These are phyloP conservation scores for Cyphomyrmex costatus DNA, from an alignment of 1,140 invertebrate species.

Conservation along the genomic window DNA sequence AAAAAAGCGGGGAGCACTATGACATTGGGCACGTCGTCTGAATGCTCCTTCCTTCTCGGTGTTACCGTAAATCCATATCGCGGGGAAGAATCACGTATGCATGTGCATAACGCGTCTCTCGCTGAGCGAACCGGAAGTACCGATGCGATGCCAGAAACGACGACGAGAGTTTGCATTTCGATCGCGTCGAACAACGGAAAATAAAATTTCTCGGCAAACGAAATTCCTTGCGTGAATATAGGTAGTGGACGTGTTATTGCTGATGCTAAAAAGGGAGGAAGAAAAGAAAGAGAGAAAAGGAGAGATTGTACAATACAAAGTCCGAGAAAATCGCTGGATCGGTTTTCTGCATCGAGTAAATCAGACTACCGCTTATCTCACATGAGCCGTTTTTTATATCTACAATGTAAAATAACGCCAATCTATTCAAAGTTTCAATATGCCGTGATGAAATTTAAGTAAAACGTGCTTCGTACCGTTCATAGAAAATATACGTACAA, in stretches of 20 bases:
- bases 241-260: slow-evolving; percentile 55
- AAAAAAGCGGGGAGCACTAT: slow-evolving; percentile 12
- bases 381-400: slow-evolving; percentile 1
- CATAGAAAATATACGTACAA: not conserved
- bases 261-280: not conserved
- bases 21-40: slow-evolving; percentile 4
- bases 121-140: slow-evolving; percentile 63
- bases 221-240: slow-evolving; percentile 41
- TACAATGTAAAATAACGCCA: slow-evolving; percentile 37
- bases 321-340: slow-evolving; percentile 50
- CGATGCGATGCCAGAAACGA: slow-evolving; percentile 42
- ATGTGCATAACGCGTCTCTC: slow-evolving; percentile 54
- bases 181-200: slow-evolving; percentile 66
- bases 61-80: slow-evolving; percentile 63
- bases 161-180: slow-evolving; percentile 64
- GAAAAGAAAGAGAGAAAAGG: not conserved
- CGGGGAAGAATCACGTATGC: slow-evolving; percentile 55
- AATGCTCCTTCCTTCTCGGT: slow-evolving; percentile 34
- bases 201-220: slow-evolving; percentile 68
- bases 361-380: slow-evolving; percentile 36
- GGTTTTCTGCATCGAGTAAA: slow-evolving; percentile 37
- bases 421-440: not conserved
- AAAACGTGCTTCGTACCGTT: not conserved
- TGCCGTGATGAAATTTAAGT: slow-evolving; percentile 15
- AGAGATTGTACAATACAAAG: slow-evolving; percentile 43